Percentiles rank a stretch among this genome's conserved stretches.
Evolutionary conservation across 2,113 vertebrate species (phyloP).

Genomic region (Sisor rabdophorus): DNA sequence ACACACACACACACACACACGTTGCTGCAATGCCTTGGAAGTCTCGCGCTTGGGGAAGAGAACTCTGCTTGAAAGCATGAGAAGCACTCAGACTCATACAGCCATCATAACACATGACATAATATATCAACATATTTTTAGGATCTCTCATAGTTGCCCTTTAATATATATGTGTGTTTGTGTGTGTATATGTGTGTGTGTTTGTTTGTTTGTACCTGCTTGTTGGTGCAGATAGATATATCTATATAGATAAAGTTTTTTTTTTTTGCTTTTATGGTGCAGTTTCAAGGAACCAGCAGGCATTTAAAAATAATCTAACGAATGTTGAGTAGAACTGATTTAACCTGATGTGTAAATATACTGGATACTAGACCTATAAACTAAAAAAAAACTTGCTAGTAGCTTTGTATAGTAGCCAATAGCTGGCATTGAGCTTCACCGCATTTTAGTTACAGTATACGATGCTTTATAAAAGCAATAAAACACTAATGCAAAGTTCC

Average conservation of each 20-base stretch:
- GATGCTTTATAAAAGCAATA: not conserved
- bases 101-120: slow-evolving; percentile 33
- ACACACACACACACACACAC: not conserved
- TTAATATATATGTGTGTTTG: no score
- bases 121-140: slow-evolving; percentile 51
- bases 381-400: no score
- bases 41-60: slow-evolving; percentile 6
- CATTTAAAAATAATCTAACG: not conserved
- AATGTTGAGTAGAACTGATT: not conserved
- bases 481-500: no score
- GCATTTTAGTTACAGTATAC: not conserved
- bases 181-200: slow-evolving; percentile 23
- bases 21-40: slow-evolving; percentile 7
- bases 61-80: slow-evolving; percentile 24
- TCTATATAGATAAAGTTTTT: slow-evolving; percentile 1
- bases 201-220: not conserved
- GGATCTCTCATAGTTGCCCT: slow-evolving; percentile 45
- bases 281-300: not conserved
- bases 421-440: no score
- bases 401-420: no score
- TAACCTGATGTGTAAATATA: not conserved
- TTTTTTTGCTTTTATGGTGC: not conserved
- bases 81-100: slow-evolving; percentile 16
- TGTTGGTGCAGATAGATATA: slow-evolving; percentile 35
- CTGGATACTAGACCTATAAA: not conserved